These are phyloP conservation scores for Meloe dianella DNA, from an alignment of 2,888 invertebrate genomes.

Conservation along the genomic window DNA sequence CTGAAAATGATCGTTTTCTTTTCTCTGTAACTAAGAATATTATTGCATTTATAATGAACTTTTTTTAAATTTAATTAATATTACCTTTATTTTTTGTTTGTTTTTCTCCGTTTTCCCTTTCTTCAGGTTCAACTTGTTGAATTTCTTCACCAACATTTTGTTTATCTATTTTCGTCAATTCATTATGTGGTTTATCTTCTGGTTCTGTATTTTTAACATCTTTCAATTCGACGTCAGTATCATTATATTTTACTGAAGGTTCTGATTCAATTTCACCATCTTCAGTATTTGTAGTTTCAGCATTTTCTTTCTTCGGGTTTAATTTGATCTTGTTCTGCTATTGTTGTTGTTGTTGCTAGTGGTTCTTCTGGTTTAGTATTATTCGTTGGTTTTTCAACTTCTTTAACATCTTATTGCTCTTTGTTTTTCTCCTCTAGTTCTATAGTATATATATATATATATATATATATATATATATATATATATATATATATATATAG, in stretches of 20 bases:
- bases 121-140: slow-evolving; percentile 48
- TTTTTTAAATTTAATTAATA: background rate
- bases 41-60: background rate
- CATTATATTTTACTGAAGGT: slow-evolving; percentile 41
- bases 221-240: slow-evolving; percentile 59
- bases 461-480: background rate
- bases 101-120: slow-evolving; percentile 55
- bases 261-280: slow-evolving; percentile 40
- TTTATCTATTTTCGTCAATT: slow-evolving; percentile 47
- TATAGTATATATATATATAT: no score
- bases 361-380: background rate
- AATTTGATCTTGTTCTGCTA: slow-evolving; percentile 42
- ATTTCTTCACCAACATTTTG: slow-evolving; percentile 40
- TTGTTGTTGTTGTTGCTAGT: slow-evolving; percentile 29
- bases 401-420: slow-evolving; percentile 50
- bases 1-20: slow-evolving; percentile 63
- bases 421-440: slow-evolving; percentile 51
- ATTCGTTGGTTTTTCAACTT: slow-evolving; percentile 36
- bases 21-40: slow-evolving; percentile 46
- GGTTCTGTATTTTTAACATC: slow-evolving; percentile 52
- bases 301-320: slow-evolving; percentile 50
- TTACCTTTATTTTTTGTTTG: slow-evolving; percentile 23
- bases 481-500: slow-evolving; percentile 55
- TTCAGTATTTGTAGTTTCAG: slow-evolving; percentile 32
- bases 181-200: slow-evolving; percentile 58